Percentiles rank a stretch among this genome's conserved stretches.
Conservation (phyloP, 2,113 vertebrate genomes). For the Pterocles gutturalis region DNA sequence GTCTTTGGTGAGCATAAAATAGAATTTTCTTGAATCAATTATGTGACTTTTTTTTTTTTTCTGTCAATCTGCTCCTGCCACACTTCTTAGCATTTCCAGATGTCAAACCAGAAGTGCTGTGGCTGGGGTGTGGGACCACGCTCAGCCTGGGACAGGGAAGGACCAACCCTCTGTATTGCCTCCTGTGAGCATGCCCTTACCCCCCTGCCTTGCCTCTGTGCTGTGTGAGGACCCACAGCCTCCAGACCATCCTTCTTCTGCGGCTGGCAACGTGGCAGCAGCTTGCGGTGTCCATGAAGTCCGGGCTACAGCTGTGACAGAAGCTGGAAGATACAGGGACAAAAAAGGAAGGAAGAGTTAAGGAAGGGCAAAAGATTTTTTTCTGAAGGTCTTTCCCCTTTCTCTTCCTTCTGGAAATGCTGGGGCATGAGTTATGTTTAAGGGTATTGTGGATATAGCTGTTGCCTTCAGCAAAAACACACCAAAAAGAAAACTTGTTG, state of each 20-base stretch:
- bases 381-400: background rate
- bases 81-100: background rate
- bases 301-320: background rate
- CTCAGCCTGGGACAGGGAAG: background rate
- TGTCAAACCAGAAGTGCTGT: background rate
- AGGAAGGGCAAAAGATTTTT: background rate
- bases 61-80: background rate
- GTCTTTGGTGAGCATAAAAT: background rate
- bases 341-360: background rate
- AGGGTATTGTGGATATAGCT: background rate
- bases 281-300: background rate
- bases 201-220: background rate
- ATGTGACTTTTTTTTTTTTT: background rate
- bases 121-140: background rate
- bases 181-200: rapidly evolving
- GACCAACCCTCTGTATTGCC: background rate
- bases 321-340: background rate
- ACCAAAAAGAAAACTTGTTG: background rate
- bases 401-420: background rate
- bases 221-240: background rate
- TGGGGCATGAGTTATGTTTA: background rate
- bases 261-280: background rate
- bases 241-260: rapidly evolving
- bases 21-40: background rate
- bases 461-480: conserved; percentile 2